Base-by-base conservation (phyloP, 1,140 invertebrate genomes). In the Camponotus floridanus region DNA sequence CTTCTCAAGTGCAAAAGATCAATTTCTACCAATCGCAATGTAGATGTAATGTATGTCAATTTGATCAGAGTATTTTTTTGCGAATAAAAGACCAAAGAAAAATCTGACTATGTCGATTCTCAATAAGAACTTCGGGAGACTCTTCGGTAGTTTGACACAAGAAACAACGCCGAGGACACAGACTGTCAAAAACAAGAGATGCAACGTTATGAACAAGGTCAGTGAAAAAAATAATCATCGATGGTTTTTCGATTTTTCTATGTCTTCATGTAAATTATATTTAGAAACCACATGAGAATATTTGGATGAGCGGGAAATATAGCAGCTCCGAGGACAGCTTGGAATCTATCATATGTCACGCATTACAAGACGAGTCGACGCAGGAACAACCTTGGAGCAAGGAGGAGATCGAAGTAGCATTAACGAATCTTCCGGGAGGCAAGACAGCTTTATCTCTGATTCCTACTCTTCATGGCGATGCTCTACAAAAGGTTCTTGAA, bases 261-360 rank as follows among this genome's bases (percentile, higher is more conserved):
- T 15, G 11, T 3, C 18, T 79, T 21, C 3, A 48, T 48, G 2
- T 51, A 26, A 73, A n/a, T 18, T 18, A 68, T 26, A 73, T 89
- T 61, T 39, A 93, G 91, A 86, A 76, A 13, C 76, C 90, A n/a
- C 65, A 86, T 39, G 92, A 92, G 76, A 90, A 92, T n/a, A 26
- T 26, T 26, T 26, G 26, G 26, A 26, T 26, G 26, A 26, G 26
- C 26, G 26, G 26, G 26, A 26, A 1, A 26, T 26, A 1, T 26
- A 26, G 26, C 26, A 26, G 26, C 26, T 26, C 26, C 26, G 26
- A 26, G 26, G 26, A 26, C 26, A 26, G 26, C 26, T 26, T 26
- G 26, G 26, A 26, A 26, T 26, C 26, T 26, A 26, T 26, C 26
- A 26, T 26, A 26, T 26, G 26, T 26, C 26, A 26, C 26, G 26